Evolutionary conservation across 2,113 vertebrate species (phyloP).

Genomic region (Callipepla squamata): DNA sequence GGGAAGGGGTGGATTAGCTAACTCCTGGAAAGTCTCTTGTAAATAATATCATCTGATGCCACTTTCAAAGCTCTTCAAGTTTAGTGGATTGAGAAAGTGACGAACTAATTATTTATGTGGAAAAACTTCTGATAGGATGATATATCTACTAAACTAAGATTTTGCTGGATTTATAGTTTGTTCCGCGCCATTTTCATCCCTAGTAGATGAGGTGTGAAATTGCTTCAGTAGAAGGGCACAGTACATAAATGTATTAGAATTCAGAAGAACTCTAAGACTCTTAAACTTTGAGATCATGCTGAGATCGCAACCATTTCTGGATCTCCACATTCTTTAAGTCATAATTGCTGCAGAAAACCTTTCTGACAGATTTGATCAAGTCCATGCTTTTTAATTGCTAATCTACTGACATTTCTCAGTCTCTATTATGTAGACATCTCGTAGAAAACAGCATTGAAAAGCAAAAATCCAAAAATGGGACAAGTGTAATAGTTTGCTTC

Average conservation of each 20-base stretch:
- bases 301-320: neutral
- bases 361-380: neutral
- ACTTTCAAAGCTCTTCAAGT: slow-evolving; percentile 3
- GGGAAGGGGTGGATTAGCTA: neutral
- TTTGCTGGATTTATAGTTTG: slow-evolving; percentile 63
- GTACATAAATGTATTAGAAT: neutral
- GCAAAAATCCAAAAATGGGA: neutral
- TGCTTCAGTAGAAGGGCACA: slow-evolving; percentile 39
- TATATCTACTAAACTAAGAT: slow-evolving; percentile 21
- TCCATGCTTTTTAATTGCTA: neutral
- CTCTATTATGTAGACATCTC: neutral
- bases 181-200: slow-evolving; percentile 58
- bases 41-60: neutral
- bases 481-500: neutral
- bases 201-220: slow-evolving; percentile 72
- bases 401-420: neutral
- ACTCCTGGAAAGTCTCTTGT: neutral
- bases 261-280: neutral
- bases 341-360: neutral
- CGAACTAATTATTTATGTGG: slow-evolving; percentile 48
- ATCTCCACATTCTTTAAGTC: neutral
- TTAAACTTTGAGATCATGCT: neutral
- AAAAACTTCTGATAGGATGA: slow-evolving; percentile 34
- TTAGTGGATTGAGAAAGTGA: slow-evolving; percentile 1
- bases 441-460: neutral